A percentile compares a stretch with the other conserved stretches of the same genome.
phyloP scores from a whole-genome alignment of 2,888 invertebrate genomes.

The Cheilosia soror region DNA sequence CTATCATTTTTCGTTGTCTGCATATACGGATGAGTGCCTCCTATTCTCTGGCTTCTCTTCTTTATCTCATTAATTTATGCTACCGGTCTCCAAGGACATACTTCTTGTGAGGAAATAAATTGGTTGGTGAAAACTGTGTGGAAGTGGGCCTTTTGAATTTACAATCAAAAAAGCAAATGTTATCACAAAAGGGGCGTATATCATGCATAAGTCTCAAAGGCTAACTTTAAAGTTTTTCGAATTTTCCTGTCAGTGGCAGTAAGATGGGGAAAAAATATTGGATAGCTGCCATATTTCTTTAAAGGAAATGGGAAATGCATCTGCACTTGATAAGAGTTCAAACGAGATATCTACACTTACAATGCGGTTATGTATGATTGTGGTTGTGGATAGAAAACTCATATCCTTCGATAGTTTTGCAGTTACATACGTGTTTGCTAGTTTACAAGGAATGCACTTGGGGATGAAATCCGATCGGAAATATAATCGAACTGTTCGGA shows the following conservation, averaged over 20 bases:
- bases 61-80: conserved; percentile 65
- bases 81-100: conserved; percentile 45
- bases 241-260: conserved; percentile 12
- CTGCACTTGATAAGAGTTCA: conserved; percentile 12
- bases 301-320: conserved; percentile 10
- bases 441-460: background rate
- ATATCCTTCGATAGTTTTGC: background rate
- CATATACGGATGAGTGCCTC: conserved; percentile 33
- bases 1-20: conserved; percentile 68
- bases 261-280: conserved; percentile 4
- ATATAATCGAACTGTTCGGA: background rate
- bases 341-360: background rate
- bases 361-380: background rate
- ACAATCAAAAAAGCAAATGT: conserved; percentile 22
- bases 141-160: conserved; percentile 27
- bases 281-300: conserved; percentile 22
- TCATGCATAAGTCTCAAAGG: background rate
- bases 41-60: background rate
- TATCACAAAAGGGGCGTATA: conserved; percentile 23
- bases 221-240: background rate
- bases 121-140: conserved; percentile 13
- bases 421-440: background rate
- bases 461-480: conserved; percentile 1
- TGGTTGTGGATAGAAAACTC: background rate
- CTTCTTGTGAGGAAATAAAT: conserved; percentile 10